These are phyloP conservation scores for Asarcornis scutulata DNA, from an alignment of 2,113 vertebrate genomes.

Conservation along the genomic window DNA sequence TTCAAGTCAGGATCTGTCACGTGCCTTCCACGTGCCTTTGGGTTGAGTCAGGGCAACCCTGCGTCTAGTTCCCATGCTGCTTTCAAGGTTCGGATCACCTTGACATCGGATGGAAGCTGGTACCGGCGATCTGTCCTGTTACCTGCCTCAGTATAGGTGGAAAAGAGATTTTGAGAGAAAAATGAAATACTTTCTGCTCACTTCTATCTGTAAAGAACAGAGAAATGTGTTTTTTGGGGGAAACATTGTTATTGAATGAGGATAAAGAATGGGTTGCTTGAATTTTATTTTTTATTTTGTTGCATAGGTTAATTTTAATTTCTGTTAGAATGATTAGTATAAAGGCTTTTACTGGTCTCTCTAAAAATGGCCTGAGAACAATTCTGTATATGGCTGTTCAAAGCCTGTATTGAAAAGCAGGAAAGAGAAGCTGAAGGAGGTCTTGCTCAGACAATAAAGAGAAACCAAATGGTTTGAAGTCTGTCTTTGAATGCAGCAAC, in stretches of 20 bases:
- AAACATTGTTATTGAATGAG: background rate
- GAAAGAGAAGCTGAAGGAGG: background rate
- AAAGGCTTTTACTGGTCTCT: background rate
- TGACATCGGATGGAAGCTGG: background rate
- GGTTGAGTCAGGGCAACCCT: background rate
- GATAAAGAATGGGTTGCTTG: background rate
- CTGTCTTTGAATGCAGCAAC: background rate
- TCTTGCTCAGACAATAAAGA: background rate
- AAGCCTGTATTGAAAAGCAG: background rate
- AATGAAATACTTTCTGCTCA: background rate
- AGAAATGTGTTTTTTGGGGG: background rate
- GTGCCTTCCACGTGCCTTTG: background rate
- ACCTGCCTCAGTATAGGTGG: background rate
- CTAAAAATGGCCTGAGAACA: background rate
- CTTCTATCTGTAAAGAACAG: background rate
- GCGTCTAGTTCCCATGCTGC: accelerated
- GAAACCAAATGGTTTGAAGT: background rate
- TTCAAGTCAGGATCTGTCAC: background rate
- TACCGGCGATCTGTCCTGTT: background rate
- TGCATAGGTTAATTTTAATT: background rate
- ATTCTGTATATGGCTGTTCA: background rate
- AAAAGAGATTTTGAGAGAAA: background rate
- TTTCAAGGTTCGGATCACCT: background rate
- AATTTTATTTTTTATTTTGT: background rate
- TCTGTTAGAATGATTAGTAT: background rate